phyloP scores from a whole-genome alignment of 2,797 vertebrate species.

The Sebastes flavidus region DNA sequence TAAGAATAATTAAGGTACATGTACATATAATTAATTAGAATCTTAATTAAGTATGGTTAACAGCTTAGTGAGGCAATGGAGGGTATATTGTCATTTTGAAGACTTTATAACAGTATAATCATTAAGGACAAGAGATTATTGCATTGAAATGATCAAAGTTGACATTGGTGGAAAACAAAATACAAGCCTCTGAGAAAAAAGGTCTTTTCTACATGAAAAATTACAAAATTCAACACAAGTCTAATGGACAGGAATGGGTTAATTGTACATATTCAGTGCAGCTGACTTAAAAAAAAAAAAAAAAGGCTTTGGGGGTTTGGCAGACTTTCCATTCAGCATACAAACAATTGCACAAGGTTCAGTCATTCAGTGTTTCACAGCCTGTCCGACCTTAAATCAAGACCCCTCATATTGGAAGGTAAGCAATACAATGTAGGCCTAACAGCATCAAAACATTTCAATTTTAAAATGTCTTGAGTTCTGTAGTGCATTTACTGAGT shows the following conservation, averaged over 20 bases:
- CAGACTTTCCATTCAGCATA: constrained; percentile 65
- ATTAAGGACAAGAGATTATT: neutral
- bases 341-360: constrained; percentile 74
- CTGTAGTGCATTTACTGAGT: neutral
- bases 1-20: neutral
- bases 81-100: neutral
- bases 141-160: neutral
- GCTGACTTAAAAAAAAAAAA: constrained; percentile 30
- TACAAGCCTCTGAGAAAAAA: neutral
- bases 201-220: neutral
- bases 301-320: constrained; percentile 60
- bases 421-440: constrained; percentile 25
- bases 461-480: neutral
- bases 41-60: neutral
- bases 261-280: constrained; percentile 66
- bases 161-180: neutral
- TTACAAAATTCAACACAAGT: neutral
- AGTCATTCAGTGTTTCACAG: constrained; percentile 64
- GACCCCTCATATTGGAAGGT: constrained; percentile 69
- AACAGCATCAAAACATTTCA: neutral
- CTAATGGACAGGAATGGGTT: constrained; percentile 77
- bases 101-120: neutral
- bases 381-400: constrained; percentile 42
- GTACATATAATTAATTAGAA: neutral
- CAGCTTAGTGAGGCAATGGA: neutral